Conservation (phyloP, 1,140 invertebrate genomes). For the Calosoma granatense region DNA sequence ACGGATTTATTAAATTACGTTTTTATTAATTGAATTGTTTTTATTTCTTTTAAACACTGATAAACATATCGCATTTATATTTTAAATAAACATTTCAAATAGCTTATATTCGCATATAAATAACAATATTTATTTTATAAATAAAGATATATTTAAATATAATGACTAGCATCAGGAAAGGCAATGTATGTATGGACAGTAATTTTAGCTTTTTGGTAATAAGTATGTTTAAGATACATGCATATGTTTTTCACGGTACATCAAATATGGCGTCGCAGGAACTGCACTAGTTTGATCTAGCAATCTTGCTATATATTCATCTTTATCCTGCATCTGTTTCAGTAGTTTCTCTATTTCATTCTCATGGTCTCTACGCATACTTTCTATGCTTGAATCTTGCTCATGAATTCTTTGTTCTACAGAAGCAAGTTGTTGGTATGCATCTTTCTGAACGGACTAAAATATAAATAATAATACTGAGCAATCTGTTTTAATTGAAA, state of each 20-base stretch:
- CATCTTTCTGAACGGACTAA: conserved; percentile 41
- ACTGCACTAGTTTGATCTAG: conserved; percentile 15
- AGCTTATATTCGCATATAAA: too few species aligned
- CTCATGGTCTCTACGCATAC: conserved; percentile 40
- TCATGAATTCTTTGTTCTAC: conserved; percentile 42
- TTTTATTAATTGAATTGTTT: too few species aligned
- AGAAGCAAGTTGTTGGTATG: conserved; percentile 39
- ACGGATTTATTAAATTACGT: too few species aligned
- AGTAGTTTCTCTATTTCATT: conserved; percentile 39
- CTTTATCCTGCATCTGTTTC: conserved; percentile 38
- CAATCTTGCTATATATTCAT: conserved; percentile 35
- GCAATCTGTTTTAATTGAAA: conserved; percentile 1
- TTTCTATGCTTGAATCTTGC: conserved; percentile 36
- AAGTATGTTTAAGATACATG: too few species aligned
- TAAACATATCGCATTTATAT: too few species aligned
- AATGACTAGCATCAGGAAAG: too few species aligned
- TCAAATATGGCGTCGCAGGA: conserved; percentile 24
- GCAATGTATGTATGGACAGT: too few species aligned
- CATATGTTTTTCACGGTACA: conserved; percentile 29
- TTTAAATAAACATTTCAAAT: too few species aligned
- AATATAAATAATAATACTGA: conserved; percentile 18
- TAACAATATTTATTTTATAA: too few species aligned
- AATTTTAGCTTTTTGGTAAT: too few species aligned
- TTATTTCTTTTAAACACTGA: too few species aligned
- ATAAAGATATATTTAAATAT: too few species aligned